These are phyloP conservation scores for Alcedo atthis DNA, from an alignment of 2,797 vertebrate genomes.

Conservation along the genomic window DNA sequence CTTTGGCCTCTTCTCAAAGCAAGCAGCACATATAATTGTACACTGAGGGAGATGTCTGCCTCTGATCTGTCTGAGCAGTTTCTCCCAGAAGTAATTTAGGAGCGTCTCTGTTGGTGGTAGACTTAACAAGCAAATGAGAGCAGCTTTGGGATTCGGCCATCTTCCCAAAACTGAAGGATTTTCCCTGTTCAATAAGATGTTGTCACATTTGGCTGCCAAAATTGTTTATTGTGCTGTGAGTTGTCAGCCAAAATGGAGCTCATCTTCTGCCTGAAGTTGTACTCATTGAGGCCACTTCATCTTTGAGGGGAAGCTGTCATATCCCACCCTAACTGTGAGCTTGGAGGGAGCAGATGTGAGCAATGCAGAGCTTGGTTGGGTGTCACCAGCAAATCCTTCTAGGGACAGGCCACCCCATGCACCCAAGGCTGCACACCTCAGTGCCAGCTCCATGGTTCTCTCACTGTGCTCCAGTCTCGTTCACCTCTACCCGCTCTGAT, in stretches of 20 bases:
- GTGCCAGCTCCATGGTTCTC: background rate
- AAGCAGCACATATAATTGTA: constrained; percentile 6
- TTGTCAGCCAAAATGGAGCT: background rate
- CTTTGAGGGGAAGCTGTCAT: background rate
- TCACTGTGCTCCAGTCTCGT: background rate
- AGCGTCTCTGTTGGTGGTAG: background rate
- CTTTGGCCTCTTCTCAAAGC: constrained; percentile 53
- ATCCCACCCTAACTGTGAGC: background rate
- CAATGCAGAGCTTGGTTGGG: background rate
- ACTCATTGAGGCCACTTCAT: background rate
- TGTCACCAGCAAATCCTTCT: background rate
- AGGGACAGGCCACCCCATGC: background rate
- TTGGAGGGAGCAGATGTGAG: rapidly evolving
- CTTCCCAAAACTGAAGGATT: constrained; percentile 13
- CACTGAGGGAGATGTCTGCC: constrained; percentile 24
- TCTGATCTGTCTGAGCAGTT: constrained; percentile 47
- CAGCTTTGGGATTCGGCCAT: constrained; percentile 5
- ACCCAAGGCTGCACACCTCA: background rate
- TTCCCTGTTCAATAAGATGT: constrained; percentile 9
- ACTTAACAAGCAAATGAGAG: background rate
- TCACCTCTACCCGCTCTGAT: background rate
- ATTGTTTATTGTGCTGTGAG: background rate
- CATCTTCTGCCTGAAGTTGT: background rate
- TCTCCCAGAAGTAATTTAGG: constrained; percentile 43
- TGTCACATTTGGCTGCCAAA: constrained; percentile 31